phyloP scores from a whole-genome alignment of 2,888 invertebrate species.

The Eledone cirrhosa region DNA sequence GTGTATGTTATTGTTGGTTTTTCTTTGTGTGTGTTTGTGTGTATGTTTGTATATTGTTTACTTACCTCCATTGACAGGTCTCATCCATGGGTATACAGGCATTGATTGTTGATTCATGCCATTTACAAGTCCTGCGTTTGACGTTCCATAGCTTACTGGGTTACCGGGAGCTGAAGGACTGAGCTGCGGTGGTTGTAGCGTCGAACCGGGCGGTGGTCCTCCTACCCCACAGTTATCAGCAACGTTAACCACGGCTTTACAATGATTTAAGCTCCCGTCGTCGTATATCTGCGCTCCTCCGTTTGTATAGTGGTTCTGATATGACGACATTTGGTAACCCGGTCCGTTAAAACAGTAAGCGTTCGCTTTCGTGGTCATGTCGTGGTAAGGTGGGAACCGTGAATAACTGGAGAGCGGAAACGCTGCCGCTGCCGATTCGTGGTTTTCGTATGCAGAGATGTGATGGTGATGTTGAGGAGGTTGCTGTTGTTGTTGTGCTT shows the following conservation, averaged over 20 bases:
- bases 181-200: conserved; percentile 13
- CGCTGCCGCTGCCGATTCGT: background rate
- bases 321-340: conserved; percentile 25
- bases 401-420: conserved; percentile 5
- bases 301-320: conserved; percentile 24
- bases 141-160: conserved; percentile 17
- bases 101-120: conserved; percentile 28
- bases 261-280: conserved; percentile 14
- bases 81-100: conserved; percentile 29
- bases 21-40: too few species aligned
- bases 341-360: conserved; percentile 28
- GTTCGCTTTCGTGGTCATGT: conserved; percentile 24
- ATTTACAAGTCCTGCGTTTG: conserved; percentile 27
- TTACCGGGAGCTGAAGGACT: conserved; percentile 22
- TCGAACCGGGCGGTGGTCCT: background rate
- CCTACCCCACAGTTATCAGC: conserved; percentile 22
- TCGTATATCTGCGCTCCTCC: conserved; percentile 19
- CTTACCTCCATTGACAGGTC: conserved; percentile 30
- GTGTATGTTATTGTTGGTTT: too few species aligned
- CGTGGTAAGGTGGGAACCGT: conserved; percentile 10
- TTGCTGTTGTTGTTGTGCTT: conserved; percentile 13
- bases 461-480: conserved; percentile 19
- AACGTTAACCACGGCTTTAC: conserved; percentile 17
- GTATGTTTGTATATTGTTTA: background rate
- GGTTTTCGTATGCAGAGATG: conserved; percentile 19